Percentiles rank a stretch among this genome's conserved stretches.
phyloP scores from a whole-genome alignment of 2,888 invertebrate genomes.

The Dolomedes plantarius region DNA sequence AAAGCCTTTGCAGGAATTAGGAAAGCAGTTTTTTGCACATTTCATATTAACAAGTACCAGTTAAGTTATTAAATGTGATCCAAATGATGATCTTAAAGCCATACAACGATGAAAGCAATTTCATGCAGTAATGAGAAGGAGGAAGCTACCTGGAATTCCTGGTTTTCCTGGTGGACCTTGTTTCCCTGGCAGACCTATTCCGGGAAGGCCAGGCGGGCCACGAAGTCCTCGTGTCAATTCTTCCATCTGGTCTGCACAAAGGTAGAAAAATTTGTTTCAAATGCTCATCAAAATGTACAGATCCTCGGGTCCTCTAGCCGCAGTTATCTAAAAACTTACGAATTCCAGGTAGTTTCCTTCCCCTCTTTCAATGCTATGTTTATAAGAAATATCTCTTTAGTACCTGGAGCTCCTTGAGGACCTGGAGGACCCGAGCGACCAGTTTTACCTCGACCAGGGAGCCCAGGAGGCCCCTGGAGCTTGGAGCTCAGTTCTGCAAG shows the following conservation, averaged over 20 bases:
- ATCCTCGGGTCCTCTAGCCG: conserved; percentile 24
- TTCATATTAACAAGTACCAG: too few relatives aligned
- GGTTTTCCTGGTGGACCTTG: conserved; percentile 82
- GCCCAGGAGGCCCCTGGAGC: conserved; percentile 82
- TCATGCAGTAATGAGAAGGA: conserved; percentile 74
- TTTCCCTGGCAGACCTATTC: conserved; percentile 82
- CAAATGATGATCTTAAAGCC: background rate
- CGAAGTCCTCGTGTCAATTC: conserved; percentile 82
- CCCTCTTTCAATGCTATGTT: background rate
- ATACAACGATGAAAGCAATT: background rate
- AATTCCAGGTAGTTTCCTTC: conserved; percentile 66
- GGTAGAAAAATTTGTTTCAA: conserved; percentile 14
- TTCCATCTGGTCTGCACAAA: conserved; percentile 83
- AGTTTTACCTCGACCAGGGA: conserved; percentile 80
- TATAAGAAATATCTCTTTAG: background rate
- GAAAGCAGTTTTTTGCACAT: too few relatives aligned
- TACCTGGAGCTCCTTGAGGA: conserved; percentile 72
- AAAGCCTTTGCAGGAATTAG: too few relatives aligned
- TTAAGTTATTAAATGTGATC: background rate
- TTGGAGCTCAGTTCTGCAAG: conserved; percentile 83
- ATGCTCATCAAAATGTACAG: conserved; percentile 3
- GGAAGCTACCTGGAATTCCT: conserved; percentile 71
- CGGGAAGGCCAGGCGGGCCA: conserved; percentile 84
- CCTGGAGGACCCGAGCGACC: conserved; percentile 75
- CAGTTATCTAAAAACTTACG: background rate